Conservation (phyloP, 2,113 vertebrate genomes). For the Dipodomys spectabilis region DNA sequence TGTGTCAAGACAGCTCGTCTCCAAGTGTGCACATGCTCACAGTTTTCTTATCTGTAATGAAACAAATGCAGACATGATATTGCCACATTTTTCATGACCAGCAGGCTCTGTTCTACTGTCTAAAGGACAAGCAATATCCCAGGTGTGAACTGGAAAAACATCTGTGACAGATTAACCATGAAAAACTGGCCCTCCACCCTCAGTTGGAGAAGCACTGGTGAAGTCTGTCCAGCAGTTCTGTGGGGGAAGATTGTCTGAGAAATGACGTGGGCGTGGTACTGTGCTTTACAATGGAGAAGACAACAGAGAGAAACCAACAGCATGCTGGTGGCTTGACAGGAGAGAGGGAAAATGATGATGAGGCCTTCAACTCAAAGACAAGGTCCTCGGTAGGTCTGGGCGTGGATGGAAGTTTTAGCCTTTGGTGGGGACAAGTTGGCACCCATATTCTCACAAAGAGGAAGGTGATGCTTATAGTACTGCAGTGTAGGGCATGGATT, state of each 20-base stretch:
- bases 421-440: neutral
- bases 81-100: neutral
- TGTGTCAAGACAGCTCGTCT: no score
- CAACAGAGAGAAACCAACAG: neutral
- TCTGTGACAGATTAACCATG: no score
- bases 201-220: neutral
- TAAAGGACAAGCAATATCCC: neutral
- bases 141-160: neutral
- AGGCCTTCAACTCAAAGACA: neutral
- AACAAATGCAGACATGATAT: neutral
- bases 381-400: neutral
- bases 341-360: neutral
- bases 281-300: no score
- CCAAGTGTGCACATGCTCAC: neutral
- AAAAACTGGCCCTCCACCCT: no score
- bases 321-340: fast-evolving
- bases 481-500: no score
- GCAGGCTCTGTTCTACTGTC: neutral
- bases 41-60: neutral
- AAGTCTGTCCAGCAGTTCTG: neutral
- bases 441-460: fast-evolving
- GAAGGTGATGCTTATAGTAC: fast-evolving
- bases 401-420: fast-evolving
- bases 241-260: neutral
- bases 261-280: no score